A percentile compares a stretch with the other conserved stretches of the same genome.
These are phyloP conservation scores for Centropus bengalensis DNA, from an alignment of 2,113 vertebrate genomes.

Conservation along the genomic window DNA sequence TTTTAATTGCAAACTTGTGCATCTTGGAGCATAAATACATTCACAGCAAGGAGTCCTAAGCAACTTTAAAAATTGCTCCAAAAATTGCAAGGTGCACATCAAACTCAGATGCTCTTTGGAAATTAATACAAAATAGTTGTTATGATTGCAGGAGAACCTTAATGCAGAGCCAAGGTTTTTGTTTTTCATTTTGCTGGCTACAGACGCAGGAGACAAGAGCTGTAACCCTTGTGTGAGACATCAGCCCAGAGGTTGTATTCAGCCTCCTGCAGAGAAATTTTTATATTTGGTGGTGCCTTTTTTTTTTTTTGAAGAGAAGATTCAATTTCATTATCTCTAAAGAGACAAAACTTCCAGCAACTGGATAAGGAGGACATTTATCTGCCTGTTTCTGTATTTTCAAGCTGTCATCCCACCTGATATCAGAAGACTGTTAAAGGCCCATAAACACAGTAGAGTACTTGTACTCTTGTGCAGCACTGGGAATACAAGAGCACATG, in stretches of 20 bases:
- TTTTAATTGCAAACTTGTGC: constrained; percentile 5
- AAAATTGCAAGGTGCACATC: background rate
- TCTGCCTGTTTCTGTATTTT: background rate
- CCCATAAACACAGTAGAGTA: background rate
- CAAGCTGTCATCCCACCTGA: background rate
- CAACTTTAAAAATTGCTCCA: background rate
- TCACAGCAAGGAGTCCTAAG: background rate
- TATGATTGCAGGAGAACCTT: background rate
- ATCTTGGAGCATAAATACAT: background rate
- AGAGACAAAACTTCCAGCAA: background rate
- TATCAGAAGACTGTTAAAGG: background rate
- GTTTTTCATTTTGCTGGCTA: background rate
- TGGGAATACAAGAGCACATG: rapidly evolving
- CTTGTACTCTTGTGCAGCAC: background rate
- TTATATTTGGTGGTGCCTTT: background rate
- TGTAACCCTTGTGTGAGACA: rapidly evolving
- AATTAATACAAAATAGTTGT: background rate
- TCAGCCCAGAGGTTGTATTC: background rate
- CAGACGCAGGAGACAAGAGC: background rate
- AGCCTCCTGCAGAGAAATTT: background rate
- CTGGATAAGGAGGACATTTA: background rate
- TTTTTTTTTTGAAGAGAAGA: background rate
- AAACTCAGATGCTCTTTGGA: background rate
- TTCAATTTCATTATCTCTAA: background rate
- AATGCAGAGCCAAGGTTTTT: background rate